Percentiles rank a stretch among this genome's conserved stretches.
Conservation (phyloP, 1,140 invertebrate genomes). For the Calosoma granatense region DNA sequence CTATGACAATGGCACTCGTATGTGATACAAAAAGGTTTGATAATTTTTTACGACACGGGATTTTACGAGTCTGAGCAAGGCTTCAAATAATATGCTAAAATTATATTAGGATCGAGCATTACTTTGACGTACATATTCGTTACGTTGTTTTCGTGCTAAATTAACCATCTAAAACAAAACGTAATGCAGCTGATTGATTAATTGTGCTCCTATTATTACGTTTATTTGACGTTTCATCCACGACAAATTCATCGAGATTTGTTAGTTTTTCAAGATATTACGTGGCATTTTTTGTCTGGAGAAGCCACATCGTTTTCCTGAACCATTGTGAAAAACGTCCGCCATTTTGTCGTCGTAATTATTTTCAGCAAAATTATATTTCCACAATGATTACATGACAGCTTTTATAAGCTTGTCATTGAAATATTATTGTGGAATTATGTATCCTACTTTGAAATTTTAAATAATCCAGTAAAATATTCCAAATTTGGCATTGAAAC, state of each 20-base stretch:
- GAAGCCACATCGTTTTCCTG: too few relatives aligned
- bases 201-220: background rate
- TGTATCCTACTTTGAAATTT: background rate
- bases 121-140: background rate
- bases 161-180: background rate
- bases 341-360: background rate
- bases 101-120: constrained; percentile 18
- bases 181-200: background rate
- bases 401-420: background rate
- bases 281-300: too few relatives aligned
- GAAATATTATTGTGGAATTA: background rate
- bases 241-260: background rate
- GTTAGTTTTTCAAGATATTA: background rate
- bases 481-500: too few relatives aligned
- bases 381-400: background rate
- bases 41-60: constrained; percentile 32
- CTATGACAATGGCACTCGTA: constrained; percentile 33
- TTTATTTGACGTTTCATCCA: background rate
- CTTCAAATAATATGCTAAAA: constrained; percentile 29
- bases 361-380: background rate
- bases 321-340: background rate
- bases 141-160: background rate
- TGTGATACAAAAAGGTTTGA: constrained; percentile 35
- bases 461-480: too few relatives aligned
- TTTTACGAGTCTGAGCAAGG: constrained; percentile 15